Percentiles rank a stretch among this genome's conserved stretches.
Evolutionary conservation across 2,888 invertebrate genomes (phyloP).

Genomic region (Petrophora chlorosata): DNA sequence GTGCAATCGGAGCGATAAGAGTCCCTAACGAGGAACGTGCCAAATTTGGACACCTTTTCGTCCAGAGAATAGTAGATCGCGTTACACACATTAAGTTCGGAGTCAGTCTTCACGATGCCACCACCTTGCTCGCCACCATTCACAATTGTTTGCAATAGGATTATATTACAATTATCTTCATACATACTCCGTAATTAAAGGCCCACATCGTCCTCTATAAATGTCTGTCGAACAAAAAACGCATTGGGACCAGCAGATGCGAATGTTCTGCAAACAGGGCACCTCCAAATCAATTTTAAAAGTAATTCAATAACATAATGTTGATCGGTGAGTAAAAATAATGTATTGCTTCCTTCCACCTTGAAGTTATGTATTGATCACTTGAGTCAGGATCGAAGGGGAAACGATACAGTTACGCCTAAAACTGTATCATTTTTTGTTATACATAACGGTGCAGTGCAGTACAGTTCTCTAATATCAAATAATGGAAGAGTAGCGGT

Average conservation of each 20-base stretch:
- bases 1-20: constrained; percentile 45
- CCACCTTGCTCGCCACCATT: constrained; percentile 71
- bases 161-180: constrained; percentile 81
- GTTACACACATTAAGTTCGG: constrained; percentile 56
- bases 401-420: constrained; percentile 76
- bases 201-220: constrained; percentile 73
- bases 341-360: constrained; percentile 83
- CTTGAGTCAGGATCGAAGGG: constrained; percentile 42
- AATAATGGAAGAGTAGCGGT: constrained; percentile 68
- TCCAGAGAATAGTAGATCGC: constrained; percentile 54
- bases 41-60: constrained; percentile 66
- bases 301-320: constrained; percentile 84
- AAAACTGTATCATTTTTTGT: constrained; percentile 80
- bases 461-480: constrained; percentile 65
- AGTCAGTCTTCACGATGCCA: constrained; percentile 52
- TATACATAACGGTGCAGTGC: constrained; percentile 68
- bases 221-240: constrained; percentile 61
- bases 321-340: constrained; percentile 72
- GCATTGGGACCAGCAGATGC: constrained; percentile 70
- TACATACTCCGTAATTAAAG: constrained; percentile 78
- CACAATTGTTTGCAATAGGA: constrained; percentile 75
- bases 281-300: constrained; percentile 69
- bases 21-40: constrained; percentile 66
- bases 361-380: constrained; percentile 56
- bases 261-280: constrained; percentile 68